phyloP scores from a whole-genome alignment of 2,113 vertebrate species.

The Theristicus caerulescens region DNA sequence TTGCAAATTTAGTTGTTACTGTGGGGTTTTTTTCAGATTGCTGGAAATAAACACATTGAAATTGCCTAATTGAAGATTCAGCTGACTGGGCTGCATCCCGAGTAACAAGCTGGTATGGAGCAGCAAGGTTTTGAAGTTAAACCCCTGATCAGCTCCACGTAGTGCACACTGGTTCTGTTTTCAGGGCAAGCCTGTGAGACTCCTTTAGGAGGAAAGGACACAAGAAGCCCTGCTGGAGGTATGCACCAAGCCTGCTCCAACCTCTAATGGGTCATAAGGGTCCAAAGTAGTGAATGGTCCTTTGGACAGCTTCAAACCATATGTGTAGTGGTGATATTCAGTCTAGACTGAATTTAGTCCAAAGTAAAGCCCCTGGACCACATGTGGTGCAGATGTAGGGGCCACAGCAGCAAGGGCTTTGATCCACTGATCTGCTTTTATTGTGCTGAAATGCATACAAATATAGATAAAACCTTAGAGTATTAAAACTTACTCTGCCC shows the following conservation, averaged over 20 bases:
- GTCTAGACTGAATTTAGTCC: not conserved
- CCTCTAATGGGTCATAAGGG: not conserved
- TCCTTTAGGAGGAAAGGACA: not conserved
- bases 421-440: not conserved
- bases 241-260: not conserved
- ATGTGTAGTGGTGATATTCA: not conserved
- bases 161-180: not conserved
- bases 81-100: not conserved
- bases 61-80: not conserved
- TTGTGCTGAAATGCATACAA: slow-evolving; percentile 4
- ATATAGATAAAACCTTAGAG: not conserved
- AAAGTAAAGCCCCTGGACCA: not conserved
- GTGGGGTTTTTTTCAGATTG: not conserved
- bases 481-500: not conserved
- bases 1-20: not conserved
- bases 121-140: not conserved
- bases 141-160: not conserved
- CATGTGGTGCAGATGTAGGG: not conserved
- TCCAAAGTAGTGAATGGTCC: not conserved
- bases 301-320: not conserved
- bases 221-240: not conserved
- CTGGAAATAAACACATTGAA: not conserved
- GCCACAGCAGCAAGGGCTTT: not conserved
- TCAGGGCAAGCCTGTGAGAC: not conserved
- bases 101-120: not conserved